Evolutionary conservation across 1,140 invertebrate species (phyloP).

Genomic region (Drosophila ohnishii): DNA sequence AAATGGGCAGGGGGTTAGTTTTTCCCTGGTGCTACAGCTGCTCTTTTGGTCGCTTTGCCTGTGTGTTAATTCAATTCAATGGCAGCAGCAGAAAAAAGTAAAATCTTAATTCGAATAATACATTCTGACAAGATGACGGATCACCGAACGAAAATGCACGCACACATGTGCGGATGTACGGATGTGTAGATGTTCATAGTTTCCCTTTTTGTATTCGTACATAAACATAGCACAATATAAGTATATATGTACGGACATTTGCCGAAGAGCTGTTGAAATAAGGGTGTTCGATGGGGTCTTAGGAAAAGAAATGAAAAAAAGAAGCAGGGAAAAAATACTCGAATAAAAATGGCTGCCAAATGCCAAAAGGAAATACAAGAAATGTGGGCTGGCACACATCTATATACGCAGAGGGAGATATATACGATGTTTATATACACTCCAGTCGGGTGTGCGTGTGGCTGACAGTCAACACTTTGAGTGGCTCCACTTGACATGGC

Average conservation of each 20-base stretch:
- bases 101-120: constrained; percentile 83
- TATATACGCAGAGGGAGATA: neutral
- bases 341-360: constrained; percentile 74
- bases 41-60: constrained; percentile 22
- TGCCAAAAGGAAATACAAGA: constrained; percentile 47
- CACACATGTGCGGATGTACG: constrained; percentile 52
- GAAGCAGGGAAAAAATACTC: constrained; percentile 6
- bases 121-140: constrained; percentile 83
- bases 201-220: constrained; percentile 66
- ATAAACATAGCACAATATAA: constrained; percentile 17
- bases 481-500: constrained; percentile 74
- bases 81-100: constrained; percentile 76
- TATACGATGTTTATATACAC: constrained; percentile 5
- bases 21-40: constrained; percentile 49
- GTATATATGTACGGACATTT: constrained; percentile 34
- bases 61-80: constrained; percentile 81
- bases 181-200: constrained; percentile 67
- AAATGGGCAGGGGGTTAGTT: constrained; percentile 31
- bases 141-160: constrained; percentile 81
- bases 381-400: constrained; percentile 56
- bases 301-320: constrained; percentile 18
- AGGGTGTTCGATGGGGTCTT: constrained; percentile 67
- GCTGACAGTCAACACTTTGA: constrained; percentile 78
- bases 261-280: constrained; percentile 60
- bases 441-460: constrained; percentile 62